phyloP scores from a whole-genome alignment of 1,140 invertebrate species.

The Musca vetustissima region DNA sequence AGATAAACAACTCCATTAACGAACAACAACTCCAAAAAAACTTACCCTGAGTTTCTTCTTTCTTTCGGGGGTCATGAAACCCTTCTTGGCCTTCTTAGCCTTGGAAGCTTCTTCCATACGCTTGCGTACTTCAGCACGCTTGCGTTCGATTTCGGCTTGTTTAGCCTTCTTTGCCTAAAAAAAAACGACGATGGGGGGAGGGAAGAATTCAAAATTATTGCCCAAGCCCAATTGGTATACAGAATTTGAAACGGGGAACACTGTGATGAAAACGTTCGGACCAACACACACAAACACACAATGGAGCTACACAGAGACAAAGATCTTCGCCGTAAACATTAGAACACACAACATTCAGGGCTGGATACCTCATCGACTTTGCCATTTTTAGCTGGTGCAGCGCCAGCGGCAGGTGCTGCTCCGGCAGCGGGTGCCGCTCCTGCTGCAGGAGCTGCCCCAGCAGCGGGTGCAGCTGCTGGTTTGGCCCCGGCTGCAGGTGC shows the following conservation, averaged over 20 bases:
- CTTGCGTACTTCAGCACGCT: slow-evolving; percentile 92
- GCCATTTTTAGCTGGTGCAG: slow-evolving; percentile 12
- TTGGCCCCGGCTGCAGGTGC: slow-evolving; percentile 27
- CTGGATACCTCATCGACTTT: slow-evolving; percentile 23
- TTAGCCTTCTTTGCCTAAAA: slow-evolving; percentile 91
- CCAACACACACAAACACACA: no score
- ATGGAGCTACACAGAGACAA: not conserved
- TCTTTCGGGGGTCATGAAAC: slow-evolving; percentile 98
- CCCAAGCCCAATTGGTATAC: no score
- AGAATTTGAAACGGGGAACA: slow-evolving; percentile 27
- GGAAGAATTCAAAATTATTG: not conserved
- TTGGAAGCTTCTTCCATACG: slow-evolving; percentile 94
- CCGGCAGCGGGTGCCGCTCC: slow-evolving; percentile 13
- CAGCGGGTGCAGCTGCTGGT: slow-evolving; percentile 20
- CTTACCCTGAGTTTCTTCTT: slow-evolving; percentile 97
- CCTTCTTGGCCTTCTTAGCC: slow-evolving; percentile 94
- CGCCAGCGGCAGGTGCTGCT: slow-evolving; percentile 17
- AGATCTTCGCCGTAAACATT: slow-evolving; percentile 1
- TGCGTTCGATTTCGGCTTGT: slow-evolving; percentile 91
- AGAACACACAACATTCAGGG: not conserved
- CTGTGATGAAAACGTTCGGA: slow-evolving; percentile 19
- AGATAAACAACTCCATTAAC: not conserved
- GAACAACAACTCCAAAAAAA: slow-evolving; percentile 41
- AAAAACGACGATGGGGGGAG: no score
- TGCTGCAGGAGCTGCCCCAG: slow-evolving; percentile 14